These are phyloP conservation scores for Axis porcinus DNA, from an alignment of 2,113 vertebrate genomes.

Conservation along the genomic window DNA sequence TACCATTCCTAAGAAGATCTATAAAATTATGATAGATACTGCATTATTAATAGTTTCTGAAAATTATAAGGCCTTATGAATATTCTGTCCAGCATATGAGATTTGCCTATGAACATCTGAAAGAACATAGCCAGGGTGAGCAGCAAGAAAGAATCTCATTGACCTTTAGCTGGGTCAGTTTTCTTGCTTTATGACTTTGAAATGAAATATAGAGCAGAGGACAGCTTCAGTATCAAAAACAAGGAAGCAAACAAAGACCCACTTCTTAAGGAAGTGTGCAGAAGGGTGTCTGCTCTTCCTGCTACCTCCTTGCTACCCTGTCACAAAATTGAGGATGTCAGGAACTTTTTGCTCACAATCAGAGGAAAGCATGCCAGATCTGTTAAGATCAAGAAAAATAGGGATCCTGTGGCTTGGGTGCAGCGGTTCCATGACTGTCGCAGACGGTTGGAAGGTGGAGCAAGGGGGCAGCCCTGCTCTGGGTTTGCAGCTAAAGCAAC, in stretches of 20 bases:
- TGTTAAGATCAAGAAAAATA: not conserved
- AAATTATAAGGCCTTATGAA: not conserved
- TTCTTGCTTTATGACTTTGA: not conserved
- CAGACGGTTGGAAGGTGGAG: not conserved
- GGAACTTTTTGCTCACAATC: not conserved
- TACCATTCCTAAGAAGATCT: conserved; percentile 9
- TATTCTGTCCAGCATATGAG: not conserved
- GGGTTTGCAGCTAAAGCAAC: not conserved
- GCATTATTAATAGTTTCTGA: not conserved
- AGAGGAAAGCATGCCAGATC: not conserved
- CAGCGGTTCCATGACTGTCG: not conserved
- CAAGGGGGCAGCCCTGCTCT: not conserved
- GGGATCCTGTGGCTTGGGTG: not conserved
- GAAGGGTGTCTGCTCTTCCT: not conserved
- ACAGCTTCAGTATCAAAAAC: not conserved
- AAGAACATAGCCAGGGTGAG: not conserved
- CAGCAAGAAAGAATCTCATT: not conserved
- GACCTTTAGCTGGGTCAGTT: not conserved
- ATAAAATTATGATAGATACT: not conserved
- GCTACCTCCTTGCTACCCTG: not conserved
- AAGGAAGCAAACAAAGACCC: not conserved
- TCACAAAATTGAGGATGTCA: not conserved
- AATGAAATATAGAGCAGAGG: not conserved
- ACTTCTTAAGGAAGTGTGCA: not conserved
- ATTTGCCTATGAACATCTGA: not conserved